Percentiles rank a stretch among this genome's conserved stretches.
Conservation (phyloP, 2,113 vertebrate genomes). For the Gambusia holbrooki region DNA sequence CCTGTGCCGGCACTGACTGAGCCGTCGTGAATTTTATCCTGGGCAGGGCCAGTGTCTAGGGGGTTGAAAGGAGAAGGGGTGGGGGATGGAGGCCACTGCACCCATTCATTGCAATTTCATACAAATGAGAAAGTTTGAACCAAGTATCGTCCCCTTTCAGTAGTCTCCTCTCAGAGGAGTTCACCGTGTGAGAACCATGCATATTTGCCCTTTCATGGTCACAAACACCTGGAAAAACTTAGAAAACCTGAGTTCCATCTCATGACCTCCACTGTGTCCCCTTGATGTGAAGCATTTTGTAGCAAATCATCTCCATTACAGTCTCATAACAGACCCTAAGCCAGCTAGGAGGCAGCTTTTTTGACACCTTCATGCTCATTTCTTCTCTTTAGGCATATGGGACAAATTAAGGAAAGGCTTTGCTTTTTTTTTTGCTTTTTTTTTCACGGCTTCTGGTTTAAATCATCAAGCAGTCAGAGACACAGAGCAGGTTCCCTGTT, state of each 20-base stretch:
- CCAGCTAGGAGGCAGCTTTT: conserved; percentile 21
- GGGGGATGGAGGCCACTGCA: conserved; percentile 64
- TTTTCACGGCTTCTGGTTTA: conserved; percentile 52
- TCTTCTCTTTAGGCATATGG: conserved; percentile 59
- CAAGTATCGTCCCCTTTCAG: neutral
- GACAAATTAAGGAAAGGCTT: conserved; percentile 59
- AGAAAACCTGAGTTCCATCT: conserved; percentile 22
- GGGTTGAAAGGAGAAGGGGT: conserved; percentile 62
- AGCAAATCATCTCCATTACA: conserved; percentile 51
- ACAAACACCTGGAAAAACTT: conserved; percentile 55
- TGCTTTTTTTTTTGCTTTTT: conserved; percentile 16
- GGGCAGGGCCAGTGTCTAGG: conserved; percentile 77
- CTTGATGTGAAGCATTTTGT: conserved; percentile 32
- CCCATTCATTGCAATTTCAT: conserved; percentile 78
- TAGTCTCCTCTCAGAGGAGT: conserved; percentile 20
- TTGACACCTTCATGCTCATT: conserved; percentile 61
- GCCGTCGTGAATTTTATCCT: conserved; percentile 78
- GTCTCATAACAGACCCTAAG: conserved; percentile 32
- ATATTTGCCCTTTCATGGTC: conserved; percentile 24
- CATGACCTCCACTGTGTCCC: conserved; percentile 36
- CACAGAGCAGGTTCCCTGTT: conserved; percentile 48
- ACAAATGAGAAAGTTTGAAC: conserved; percentile 52
- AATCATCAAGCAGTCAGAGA: conserved; percentile 61
- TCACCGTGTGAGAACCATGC: conserved; percentile 17
- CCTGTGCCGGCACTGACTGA: conserved; percentile 68